Conservation (phyloP, 2,113 vertebrate species). For the Malurus cyaneus region DNA sequence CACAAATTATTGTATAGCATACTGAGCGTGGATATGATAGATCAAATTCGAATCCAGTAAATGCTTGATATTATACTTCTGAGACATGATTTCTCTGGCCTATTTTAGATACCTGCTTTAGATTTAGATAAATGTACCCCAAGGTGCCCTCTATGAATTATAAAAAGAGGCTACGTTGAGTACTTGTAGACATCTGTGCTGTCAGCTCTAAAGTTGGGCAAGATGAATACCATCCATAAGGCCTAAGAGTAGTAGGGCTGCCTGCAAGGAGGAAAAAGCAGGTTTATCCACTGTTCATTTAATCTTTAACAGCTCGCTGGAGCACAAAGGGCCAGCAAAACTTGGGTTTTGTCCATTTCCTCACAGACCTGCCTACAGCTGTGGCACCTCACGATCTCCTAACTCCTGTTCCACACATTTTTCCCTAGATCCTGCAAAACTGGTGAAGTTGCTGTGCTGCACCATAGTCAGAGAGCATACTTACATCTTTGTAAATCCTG, state of each 20-base stretch:
- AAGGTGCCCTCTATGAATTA: constrained; percentile 56
- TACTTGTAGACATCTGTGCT: constrained; percentile 46
- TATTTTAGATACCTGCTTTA: constrained; percentile 22
- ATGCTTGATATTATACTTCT: constrained; percentile 27
- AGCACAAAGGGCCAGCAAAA: neutral
- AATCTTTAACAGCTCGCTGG: neutral
- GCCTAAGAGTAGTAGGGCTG: constrained; percentile 36
- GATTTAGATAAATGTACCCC: constrained; percentile 38
- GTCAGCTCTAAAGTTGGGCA: constrained; percentile 30
- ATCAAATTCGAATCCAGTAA: constrained; percentile 15
- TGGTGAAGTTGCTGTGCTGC: neutral
- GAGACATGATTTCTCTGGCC: constrained; percentile 13
- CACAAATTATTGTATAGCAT: constrained; percentile 37
- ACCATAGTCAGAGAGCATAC: neutral
- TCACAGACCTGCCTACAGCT: neutral
- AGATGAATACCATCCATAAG: constrained; percentile 51
- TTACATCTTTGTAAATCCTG: neutral
- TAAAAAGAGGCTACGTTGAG: neutral
- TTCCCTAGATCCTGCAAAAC: neutral
- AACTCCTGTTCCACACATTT: neutral
- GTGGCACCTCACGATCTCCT: neutral
- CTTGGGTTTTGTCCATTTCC: neutral
- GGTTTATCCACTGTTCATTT: neutral
- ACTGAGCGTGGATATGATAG: constrained; percentile 19
- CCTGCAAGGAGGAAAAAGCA: constrained; percentile 1